Base-by-base conservation (phyloP, 2,797 vertebrate genomes). In the Falco novaeseelandiae region DNA sequence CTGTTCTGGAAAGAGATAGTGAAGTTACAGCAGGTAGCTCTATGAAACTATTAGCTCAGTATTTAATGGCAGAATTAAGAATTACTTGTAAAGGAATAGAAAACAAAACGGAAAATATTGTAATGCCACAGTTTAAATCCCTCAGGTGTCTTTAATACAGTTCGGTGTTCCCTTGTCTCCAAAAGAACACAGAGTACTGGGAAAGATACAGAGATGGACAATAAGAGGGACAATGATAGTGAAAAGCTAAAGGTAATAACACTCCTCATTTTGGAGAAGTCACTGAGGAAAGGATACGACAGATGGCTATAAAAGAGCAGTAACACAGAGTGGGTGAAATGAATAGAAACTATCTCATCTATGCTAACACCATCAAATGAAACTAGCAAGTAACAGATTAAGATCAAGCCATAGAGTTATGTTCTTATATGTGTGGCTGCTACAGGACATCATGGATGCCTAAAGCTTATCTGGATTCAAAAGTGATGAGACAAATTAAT, bases 11-110 rank as follows among this genome's bases (percentile, higher is more conserved):
- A 88, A 96, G 17, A 80, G 40, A 65, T 29, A 67, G 0, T 80
- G 59, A 79, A 93, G 48, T 83, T 92, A 87, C 55, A 95, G 74
- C n/a, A 87, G 51, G 48, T 63, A 87, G 21, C 32, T 76, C 62
- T 49, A 32, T 51, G 29, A 85, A 89, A 71, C 40, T 46, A 74
- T 92, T 95, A 89, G 14, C 23, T 79, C 30, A 3, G 1, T 63
- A 55, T 89, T 92, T 85, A 89, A 93, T 63, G 16, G 7, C 8
- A 84, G 78, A 94, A 87, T 61, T 87, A 92, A 77, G 26, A 89
- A 89, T 38, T 77, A 46, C 25, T 62, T 74, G n/a, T 27, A 83
- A 76, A 93, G 30, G 14, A 87, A 23, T 19, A 83, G 49, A 70
- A 92, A 87, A 51, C 5, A 70, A 83, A 87, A 58, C 8, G 62